A percentile compares a stretch with the other conserved stretches of the same genome.
phyloP scores from a whole-genome alignment of 35 echinoderm and acorn worm genomes.

The Acanthaster planci region DNA sequence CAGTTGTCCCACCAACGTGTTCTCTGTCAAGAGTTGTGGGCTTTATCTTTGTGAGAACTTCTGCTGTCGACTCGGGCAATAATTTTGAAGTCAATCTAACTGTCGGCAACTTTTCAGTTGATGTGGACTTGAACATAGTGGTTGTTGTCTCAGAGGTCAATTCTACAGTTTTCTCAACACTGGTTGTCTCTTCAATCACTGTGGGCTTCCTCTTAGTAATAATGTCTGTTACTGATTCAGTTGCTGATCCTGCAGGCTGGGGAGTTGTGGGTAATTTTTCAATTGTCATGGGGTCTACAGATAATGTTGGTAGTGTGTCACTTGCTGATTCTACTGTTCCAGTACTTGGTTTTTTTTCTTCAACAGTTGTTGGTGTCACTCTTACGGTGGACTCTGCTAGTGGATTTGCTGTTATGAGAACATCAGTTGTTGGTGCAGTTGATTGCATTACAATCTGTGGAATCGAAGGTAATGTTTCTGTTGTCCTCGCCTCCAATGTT shows the following conservation, averaged over 20 bases:
- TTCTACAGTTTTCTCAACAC: neutral
- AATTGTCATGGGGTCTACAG: neutral
- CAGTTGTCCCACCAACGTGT: neutral
- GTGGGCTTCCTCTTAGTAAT: neutral
- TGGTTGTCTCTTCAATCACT: neutral
- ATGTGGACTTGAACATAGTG: neutral
- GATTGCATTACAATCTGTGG: neutral
- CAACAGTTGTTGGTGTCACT: neutral
- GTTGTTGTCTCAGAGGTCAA: neutral
- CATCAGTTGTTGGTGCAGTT: neutral
- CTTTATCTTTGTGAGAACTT: neutral
- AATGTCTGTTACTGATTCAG: neutral
- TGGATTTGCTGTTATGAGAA: neutral
- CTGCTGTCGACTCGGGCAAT: neutral
- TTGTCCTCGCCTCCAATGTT: neutral
- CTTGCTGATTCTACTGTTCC: neutral
- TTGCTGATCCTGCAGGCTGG: neutral
- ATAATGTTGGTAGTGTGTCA: neutral
- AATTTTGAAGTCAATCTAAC: neutral
- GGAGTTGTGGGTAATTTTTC: neutral
- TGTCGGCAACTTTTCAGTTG: conserved; percentile 15
- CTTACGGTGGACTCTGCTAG: neutral
- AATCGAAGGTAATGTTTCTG: neutral
- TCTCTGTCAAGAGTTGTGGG: neutral
- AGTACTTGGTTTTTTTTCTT: neutral